Conservation (phyloP, 1,140 invertebrate genomes). For the Chrysomallon squamiferum region DNA sequence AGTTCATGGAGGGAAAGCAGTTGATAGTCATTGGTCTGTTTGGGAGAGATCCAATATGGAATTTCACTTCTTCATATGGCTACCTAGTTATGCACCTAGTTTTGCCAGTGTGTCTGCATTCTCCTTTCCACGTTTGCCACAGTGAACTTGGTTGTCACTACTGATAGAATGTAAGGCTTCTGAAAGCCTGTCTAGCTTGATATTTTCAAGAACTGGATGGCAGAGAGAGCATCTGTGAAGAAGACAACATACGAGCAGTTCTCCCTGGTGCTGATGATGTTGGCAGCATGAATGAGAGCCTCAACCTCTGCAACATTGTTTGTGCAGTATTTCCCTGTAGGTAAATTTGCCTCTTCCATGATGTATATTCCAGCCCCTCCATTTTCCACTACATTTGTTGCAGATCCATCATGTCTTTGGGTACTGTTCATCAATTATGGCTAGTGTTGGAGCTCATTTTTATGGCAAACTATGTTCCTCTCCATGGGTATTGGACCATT, state of each 20-base stretch:
- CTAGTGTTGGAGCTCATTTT: not conserved
- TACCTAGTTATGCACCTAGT: no score
- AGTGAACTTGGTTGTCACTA: not conserved
- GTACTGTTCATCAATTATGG: constrained; percentile 1
- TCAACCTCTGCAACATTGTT: not conserved
- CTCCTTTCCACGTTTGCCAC: no score
- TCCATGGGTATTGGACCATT: not conserved
- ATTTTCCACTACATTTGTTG: not conserved
- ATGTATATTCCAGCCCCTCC: not conserved
- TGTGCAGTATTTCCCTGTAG: not conserved
- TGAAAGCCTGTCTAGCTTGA: not conserved
- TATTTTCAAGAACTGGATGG: not conserved
- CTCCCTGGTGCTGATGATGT: not conserved
- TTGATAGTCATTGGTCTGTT: no score
- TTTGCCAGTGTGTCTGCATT: no score
- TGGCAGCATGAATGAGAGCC: not conserved
- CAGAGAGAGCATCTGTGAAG: not conserved
- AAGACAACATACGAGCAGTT: not conserved
- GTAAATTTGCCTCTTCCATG: not conserved
- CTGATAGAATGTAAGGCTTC: not conserved
- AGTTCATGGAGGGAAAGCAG: no score
- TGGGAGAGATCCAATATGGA: no score
- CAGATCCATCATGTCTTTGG: not conserved
- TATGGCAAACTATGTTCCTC: not conserved
- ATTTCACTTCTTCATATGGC: no score